Evolutionary conservation across 1,140 invertebrate genomes (phyloP).

Genomic region (Tribolium castaneum): DNA sequence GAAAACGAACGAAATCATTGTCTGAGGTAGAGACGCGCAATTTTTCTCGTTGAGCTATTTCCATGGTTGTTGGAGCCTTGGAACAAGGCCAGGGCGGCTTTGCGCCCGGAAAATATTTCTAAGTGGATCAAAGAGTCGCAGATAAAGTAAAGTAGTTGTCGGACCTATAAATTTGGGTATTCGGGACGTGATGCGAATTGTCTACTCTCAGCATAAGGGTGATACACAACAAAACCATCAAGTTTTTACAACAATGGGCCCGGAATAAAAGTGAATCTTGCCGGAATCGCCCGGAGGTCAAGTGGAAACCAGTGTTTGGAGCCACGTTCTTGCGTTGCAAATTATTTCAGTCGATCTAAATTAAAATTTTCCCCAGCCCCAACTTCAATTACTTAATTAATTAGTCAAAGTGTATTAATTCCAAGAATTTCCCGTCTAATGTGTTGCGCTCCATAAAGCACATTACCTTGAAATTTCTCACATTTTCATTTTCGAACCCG

Average conservation of each 20-base stretch:
- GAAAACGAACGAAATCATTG: neutral
- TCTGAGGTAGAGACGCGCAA: neutral
- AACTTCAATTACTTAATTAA: neutral
- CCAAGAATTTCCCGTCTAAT: neutral
- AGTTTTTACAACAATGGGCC: neutral
- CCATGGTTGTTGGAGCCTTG: neutral
- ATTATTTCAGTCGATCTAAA: no score
- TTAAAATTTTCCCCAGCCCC: neutral
- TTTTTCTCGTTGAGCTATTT: neutral
- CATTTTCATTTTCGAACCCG: neutral
- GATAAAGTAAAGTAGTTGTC: slow-evolving; percentile 31
- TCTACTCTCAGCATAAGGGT: neutral
- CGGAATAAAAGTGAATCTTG: neutral
- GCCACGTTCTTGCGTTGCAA: no score
- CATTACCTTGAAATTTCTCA: neutral
- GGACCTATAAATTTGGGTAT: slow-evolving; percentile 33
- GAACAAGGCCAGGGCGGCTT: slow-evolving; percentile 4
- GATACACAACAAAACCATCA: slow-evolving; percentile 34
- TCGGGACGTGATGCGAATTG: slow-evolving; percentile 6
- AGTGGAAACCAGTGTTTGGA: neutral
- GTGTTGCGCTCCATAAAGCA: neutral
- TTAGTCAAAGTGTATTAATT: neutral
- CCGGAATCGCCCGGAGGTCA: neutral
- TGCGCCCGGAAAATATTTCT: slow-evolving; percentile 2
- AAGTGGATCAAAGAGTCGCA: slow-evolving; percentile 26